A percentile compares a stretch with the other conserved stretches of the same genome.
Conservation (phyloP, 1,140 invertebrate genomes). For the Brachionus calyciflorus region DNA sequence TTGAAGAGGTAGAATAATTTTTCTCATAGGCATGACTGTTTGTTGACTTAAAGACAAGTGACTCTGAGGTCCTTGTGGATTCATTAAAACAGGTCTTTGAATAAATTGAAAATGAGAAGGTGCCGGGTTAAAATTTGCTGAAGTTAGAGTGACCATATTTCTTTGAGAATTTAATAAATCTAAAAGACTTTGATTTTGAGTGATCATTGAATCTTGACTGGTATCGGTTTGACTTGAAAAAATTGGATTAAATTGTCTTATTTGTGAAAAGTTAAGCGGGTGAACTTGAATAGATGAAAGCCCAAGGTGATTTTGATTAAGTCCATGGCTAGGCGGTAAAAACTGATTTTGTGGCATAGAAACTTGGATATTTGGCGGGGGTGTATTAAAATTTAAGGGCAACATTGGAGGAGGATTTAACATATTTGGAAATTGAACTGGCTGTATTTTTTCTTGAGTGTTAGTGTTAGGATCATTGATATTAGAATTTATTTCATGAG, state of each 20-base stretch:
- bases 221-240: neutral
- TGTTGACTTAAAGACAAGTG: neutral
- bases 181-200: neutral
- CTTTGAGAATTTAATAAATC: slow-evolving; percentile 9
- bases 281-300: slow-evolving; percentile 6
- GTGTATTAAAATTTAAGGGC: neutral
- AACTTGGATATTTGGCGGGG: neutral
- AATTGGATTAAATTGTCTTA: slow-evolving; percentile 1
- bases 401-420: neutral
- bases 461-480: neutral
- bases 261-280: neutral
- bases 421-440: neutral
- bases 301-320: neutral
- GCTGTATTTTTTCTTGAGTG: neutral
- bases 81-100: neutral
- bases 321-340: neutral
- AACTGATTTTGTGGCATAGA: neutral
- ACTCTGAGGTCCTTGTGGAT: neutral
- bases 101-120: slow-evolving; percentile 19
- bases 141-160: neutral
- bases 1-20: slow-evolving; percentile 6
- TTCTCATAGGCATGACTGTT: neutral
- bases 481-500: neutral
- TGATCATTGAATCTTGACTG: neutral
- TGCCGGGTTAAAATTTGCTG: neutral